A percentile compares a stretch with the other conserved stretches of the same genome.
Conservation (phyloP, 64 coral and sea anemone genomes). For the Orbicella faveolata region DNA sequence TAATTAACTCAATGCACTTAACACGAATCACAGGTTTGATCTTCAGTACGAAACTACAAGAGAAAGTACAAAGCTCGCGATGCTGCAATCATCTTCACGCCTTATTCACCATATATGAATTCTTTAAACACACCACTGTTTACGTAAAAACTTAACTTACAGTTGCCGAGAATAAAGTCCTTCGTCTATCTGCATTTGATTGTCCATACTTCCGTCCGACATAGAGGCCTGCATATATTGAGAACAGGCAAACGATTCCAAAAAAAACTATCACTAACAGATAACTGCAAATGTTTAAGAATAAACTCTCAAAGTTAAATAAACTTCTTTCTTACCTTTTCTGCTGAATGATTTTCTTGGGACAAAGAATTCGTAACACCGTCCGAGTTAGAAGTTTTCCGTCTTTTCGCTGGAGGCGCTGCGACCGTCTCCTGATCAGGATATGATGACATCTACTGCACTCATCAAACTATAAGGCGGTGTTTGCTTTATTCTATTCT, state of each 20-base stretch:
- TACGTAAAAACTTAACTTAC: conserved; percentile 52
- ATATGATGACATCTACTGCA: conserved; percentile 70
- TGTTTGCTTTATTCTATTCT: conserved; percentile 6
- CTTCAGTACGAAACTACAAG: no score
- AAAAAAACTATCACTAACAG: neutral
- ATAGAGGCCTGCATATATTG: conserved; percentile 3
- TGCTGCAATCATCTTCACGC: no score
- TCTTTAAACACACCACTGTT: neutral
- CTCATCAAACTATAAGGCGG: conserved; percentile 48
- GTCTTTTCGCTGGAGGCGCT: conserved; percentile 88
- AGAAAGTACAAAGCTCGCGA: no score
- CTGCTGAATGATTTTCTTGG: conserved; percentile 73
- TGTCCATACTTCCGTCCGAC: conserved; percentile 59
- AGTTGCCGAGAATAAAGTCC: conserved; percentile 96
- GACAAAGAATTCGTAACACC: conserved; percentile 59
- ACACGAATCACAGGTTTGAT: no score
- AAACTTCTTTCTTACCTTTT: conserved; percentile 48
- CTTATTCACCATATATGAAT: no score
- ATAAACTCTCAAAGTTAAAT: neutral
- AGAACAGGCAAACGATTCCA: neutral
- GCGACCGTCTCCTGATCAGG: conserved; percentile 36
- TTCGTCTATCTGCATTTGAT: conserved; percentile 92
- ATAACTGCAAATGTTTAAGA: neutral
- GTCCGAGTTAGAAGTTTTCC: conserved; percentile 72
- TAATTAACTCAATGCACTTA: no score